Evolutionary conservation across 2,888 invertebrate genomes (phyloP), one percentile per base, ranked within the genome.

Genomic region (Cephus nigrinus): DNA sequence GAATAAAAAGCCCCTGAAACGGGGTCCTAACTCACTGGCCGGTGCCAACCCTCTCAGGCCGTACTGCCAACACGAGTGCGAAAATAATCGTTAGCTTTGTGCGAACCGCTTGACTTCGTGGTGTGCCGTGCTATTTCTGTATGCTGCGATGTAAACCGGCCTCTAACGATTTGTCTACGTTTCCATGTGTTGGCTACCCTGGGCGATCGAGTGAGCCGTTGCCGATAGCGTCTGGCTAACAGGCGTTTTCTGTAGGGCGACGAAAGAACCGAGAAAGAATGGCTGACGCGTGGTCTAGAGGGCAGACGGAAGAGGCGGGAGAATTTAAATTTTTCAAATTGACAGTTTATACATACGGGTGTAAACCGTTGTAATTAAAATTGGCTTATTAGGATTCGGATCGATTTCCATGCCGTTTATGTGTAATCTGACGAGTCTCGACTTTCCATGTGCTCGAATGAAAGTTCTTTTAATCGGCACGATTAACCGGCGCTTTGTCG

Each of bases 81-180:
- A 88, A 87, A 88, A 87, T 87, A 88, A 87, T 87, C 85, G 85
- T 88, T 86, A 85, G 86, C 86, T 87, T 88, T 88, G 88, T 81
- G 83, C 79, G 75, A 78, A 83, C 84, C 86, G 87, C 83, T 82
- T 82, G 76, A 69, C 71, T 71, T 71, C 31, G 12, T 12, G 31
- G 31, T 71, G 32, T 71, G 32, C 31, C 71, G 30, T 32, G 71
- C 31, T 31, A 31, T 71, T 33, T 71, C 71, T 71, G 31, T 33
- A 23, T 71, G 0, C 71, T 71, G 2, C 71, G 4, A 1, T 32
- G 71, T 32, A 12, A 33, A 33, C 23, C 31, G 32, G 32, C 71
- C 4, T 71, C 71, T 71, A 71, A 71, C 71, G 71, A 71, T 71
- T 71, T 71, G 71, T 71, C 71, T 33, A 33, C 71, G 32, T 31